phyloP scores from a whole-genome alignment of 1,140 invertebrate species.

The Venustaconcha ellipsiformis region DNA sequence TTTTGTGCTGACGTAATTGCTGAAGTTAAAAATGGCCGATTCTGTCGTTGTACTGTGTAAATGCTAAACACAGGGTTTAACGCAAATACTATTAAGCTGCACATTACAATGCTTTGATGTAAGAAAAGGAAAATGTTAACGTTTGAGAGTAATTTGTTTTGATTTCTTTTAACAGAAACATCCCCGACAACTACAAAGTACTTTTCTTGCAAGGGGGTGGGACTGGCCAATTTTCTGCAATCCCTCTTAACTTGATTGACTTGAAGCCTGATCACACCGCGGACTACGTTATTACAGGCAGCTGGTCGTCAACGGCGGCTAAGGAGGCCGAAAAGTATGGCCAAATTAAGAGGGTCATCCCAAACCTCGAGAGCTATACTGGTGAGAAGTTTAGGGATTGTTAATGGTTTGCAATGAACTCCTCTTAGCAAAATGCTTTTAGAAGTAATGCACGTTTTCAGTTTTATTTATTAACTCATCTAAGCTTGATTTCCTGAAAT shows the following conservation, averaged over 20 bases:
- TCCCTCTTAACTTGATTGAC: slow-evolving; percentile 92
- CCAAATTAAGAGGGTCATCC: slow-evolving; percentile 90
- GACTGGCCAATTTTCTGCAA: slow-evolving; percentile 91
- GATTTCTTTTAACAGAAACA: slow-evolving; percentile 75
- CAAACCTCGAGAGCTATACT: slow-evolving; percentile 80
- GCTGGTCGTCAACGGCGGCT: slow-evolving; percentile 95
- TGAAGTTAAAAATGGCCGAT: no score
- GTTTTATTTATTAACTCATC: no score
- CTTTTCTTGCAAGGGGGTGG: slow-evolving; percentile 96
- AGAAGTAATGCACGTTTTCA: no score
- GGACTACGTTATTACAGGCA: slow-evolving; percentile 77
- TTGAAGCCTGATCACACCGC: slow-evolving; percentile 59
- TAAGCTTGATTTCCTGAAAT: no score
- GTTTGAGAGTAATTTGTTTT: background rate
- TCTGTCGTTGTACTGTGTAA: no score
- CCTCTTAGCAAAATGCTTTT: no score
- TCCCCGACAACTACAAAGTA: slow-evolving; percentile 94
- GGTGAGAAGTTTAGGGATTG: slow-evolving; percentile 71
- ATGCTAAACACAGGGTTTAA: no score
- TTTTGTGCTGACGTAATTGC: no score
- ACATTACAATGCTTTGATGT: no score
- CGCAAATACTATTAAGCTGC: no score
- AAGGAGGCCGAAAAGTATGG: slow-evolving; percentile 97
- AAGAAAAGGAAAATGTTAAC: no score
- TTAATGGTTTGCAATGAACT: no score